Conservation (phyloP, 2,888 invertebrate genomes). For the Drosophila rubida region DNA sequence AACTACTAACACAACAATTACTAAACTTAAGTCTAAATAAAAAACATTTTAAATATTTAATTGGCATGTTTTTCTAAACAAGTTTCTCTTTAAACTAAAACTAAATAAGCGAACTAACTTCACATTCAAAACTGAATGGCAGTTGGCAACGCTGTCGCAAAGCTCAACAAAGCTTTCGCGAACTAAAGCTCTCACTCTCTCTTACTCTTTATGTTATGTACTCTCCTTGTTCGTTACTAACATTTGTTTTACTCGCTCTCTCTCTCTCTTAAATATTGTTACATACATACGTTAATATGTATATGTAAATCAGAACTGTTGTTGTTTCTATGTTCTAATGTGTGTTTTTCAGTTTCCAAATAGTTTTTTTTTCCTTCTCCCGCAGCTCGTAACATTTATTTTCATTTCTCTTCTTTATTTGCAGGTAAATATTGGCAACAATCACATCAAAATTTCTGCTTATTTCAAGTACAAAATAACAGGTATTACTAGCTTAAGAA, state of each 20-base stretch:
- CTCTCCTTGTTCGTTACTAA: conserved; percentile 32
- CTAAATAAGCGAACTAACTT: not conserved
- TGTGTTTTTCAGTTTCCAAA: conserved; percentile 26
- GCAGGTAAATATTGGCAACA: conserved; percentile 69
- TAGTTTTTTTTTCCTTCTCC: not conserved
- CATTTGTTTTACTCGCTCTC: conserved; percentile 8
- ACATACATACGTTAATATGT: conserved; percentile 4
- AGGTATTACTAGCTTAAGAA: conserved; percentile 60
- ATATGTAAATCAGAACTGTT: conserved; percentile 13
- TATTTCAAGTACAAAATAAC: conserved; percentile 30
- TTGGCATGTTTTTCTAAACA: conserved; percentile 63
- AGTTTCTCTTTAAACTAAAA: not conserved
- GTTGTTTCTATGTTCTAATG: conserved; percentile 32
- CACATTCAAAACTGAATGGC: conserved; percentile 5
- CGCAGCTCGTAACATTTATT: conserved; percentile 14
- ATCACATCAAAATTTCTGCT: conserved; percentile 1
- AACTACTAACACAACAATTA: not conserved
- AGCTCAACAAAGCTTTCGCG: conserved; percentile 48
- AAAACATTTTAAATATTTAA: conserved; percentile 17
- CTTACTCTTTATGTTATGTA: conserved; percentile 11
- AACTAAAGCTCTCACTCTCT: conserved; percentile 31
- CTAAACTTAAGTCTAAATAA: conserved; percentile 21
- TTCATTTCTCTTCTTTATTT: conserved; percentile 49
- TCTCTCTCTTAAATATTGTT: conserved; percentile 16
- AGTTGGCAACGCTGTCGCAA: conserved; percentile 35